These are phyloP conservation scores for Chloroclystis v-ata DNA, from an alignment of 2,888 invertebrate genomes.

Conservation along the genomic window DNA sequence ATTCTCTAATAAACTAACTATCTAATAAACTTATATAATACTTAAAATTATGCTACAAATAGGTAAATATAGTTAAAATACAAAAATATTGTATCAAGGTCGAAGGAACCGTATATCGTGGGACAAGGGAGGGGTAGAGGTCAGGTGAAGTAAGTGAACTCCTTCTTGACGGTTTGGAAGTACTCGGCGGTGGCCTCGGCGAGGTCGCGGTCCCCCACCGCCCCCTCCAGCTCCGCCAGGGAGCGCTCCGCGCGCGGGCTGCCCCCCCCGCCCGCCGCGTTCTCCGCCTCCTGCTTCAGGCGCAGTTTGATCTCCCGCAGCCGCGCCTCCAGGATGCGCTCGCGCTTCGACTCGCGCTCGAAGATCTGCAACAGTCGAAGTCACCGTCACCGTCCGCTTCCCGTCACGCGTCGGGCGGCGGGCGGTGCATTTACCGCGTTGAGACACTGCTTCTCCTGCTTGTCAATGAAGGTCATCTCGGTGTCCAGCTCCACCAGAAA, in stretches of 20 bases:
- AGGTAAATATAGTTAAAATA: too few species aligned
- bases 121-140: too few species aligned
- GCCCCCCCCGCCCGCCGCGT: conserved; percentile 40
- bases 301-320: conserved; percentile 87
- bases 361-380: conserved; percentile 81
- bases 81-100: too few species aligned
- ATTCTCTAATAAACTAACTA: too few species aligned
- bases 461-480: conserved; percentile 79
- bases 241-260: conserved; percentile 34
- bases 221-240: conserved; percentile 40
- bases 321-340: conserved; percentile 93
- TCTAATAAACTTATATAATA: too few species aligned
- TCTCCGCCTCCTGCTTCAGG: conserved; percentile 54
- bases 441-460: conserved; percentile 84
- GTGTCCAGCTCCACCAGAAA: conserved; percentile 87
- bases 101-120: too few species aligned
- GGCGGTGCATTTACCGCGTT: conserved; percentile 75
- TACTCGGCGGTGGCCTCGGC: conserved; percentile 46
- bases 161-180: conserved; percentile 43
- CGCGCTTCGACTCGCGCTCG: conserved; percentile 90
- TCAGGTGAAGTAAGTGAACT: conserved; percentile 18
- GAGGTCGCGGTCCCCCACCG: conserved; percentile 53
- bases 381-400: not conserved
- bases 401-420: not conserved
- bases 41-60: too few species aligned